These are phyloP conservation scores for Cephus cinctus DNA, from an alignment of 1,140 invertebrate species.

Conservation along the genomic window DNA sequence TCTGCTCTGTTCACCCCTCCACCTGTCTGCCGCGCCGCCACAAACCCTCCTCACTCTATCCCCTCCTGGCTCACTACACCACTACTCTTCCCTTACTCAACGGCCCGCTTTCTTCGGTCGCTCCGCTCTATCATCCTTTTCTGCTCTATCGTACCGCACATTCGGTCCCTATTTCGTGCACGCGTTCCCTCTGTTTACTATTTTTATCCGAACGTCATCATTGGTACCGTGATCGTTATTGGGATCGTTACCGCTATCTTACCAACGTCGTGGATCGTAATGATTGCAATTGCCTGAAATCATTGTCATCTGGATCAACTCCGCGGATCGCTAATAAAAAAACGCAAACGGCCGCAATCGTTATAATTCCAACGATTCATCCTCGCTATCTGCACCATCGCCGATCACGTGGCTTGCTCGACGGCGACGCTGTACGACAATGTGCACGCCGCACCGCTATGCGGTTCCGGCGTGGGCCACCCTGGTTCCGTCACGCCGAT, in stretches of 20 bases:
- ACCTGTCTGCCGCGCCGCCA: slow-evolving; percentile 23
- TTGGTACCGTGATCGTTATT: slow-evolving; percentile 9
- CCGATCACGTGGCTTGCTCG: slow-evolving; percentile 76
- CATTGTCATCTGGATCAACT: not conserved
- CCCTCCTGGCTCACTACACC: slow-evolving; percentile 5
- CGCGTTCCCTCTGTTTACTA: slow-evolving; percentile 48
- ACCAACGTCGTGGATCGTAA: slow-evolving; percentile 13
- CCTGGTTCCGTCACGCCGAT: slow-evolving; percentile 65
- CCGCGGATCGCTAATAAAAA: not conserved
- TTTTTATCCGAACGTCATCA: slow-evolving; percentile 9
- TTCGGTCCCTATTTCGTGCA: slow-evolving; percentile 17
- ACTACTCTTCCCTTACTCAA: no score
- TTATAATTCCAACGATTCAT: slow-evolving; percentile 32
- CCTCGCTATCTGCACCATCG: slow-evolving; percentile 68
- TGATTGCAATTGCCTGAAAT: no score
- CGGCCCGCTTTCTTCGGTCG: no score
- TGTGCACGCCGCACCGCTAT: slow-evolving; percentile 65
- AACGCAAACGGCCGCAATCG: slow-evolving; percentile 13
- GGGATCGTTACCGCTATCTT: slow-evolving; percentile 20
- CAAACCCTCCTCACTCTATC: not conserved
- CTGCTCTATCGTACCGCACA: slow-evolving; percentile 1
- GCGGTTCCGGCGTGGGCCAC: slow-evolving; percentile 68
- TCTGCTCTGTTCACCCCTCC: slow-evolving; percentile 17
- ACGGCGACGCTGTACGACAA: slow-evolving; percentile 79
- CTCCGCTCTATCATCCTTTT: no score